Base-by-base conservation (phyloP, 2,888 invertebrate genomes). In the Pyrgus malvae region DNA sequence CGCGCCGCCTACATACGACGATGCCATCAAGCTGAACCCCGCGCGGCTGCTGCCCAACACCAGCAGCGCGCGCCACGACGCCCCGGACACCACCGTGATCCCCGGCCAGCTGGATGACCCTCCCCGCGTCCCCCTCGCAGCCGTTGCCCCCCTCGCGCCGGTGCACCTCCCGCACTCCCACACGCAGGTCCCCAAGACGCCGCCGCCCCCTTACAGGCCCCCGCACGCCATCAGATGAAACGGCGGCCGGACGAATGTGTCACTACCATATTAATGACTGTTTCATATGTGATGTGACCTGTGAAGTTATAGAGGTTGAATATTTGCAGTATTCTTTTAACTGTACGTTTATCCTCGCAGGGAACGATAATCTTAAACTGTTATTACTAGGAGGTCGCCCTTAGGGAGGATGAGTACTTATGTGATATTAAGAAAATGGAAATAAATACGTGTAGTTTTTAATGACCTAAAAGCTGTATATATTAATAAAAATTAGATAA, bases 1-100 rank as follows among this genome's bases (percentile, higher is more conserved):
- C 31, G 92, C 92, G 55, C 94, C 94, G 58, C 94, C 94, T 1
- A 93, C 93, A 12, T 94, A 94, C 78, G 94, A 94, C 73, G 94
- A 94, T 70, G 94, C 94, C 41, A 93, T 94, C 69, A 94, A 93
- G 76, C 82, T 94, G 59, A 92, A 92, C 82, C 94, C 94, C 12
- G 90, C 91, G 61, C 84, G 92, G 35, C 79, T 93, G 57, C 76
- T 91, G 53, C 83, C 84, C 3, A 77, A 85, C 49, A 72, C 78
- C 11, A 84, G 82, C 70, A 80, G 82, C 66, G 69, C 77, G 21
- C 76, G 78, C 8, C 72, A 61, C 50, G 78, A 76, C 31, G 57
- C 63, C 51, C 62, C 66, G 42, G 68, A 70, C 25, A 61, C 67
- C 37, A 60, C 76, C 55, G 60, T 78, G 64, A 84, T 87, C 63